phyloP scores from a whole-genome alignment of 1,140 invertebrate species.

The Drosophila nebulosa region DNA sequence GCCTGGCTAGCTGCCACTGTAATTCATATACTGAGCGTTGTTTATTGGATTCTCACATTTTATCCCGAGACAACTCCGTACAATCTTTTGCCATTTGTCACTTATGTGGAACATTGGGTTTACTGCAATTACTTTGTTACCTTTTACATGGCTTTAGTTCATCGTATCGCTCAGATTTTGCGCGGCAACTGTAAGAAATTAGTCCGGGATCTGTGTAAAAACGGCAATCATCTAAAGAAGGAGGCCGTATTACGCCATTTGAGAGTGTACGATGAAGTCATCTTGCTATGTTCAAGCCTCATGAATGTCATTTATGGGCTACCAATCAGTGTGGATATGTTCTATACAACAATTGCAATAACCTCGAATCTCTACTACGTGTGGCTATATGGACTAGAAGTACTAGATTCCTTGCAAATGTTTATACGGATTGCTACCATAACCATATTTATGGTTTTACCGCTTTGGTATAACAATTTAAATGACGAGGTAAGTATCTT shows the following conservation, averaged over 20 bases:
- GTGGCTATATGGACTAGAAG: not conserved
- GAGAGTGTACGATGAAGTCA: not conserved
- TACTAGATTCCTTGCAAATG: not conserved
- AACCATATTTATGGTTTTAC: not conserved
- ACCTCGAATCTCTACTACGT: not conserved
- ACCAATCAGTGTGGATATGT: slow-evolving; percentile 1
- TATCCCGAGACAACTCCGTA: not conserved
- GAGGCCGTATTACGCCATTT: not conserved
- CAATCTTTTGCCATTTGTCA: not conserved
- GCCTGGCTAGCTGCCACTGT: not conserved
- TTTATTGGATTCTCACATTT: not conserved
- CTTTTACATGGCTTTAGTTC: not conserved
- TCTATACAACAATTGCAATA: not conserved
- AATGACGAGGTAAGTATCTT: not conserved
- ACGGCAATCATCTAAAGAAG: not conserved
- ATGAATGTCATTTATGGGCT: not conserved
- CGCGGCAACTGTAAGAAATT: not conserved
- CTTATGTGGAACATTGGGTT: not conserved
- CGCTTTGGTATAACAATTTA: not conserved
- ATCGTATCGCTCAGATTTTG: not conserved
- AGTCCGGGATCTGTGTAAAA: not conserved
- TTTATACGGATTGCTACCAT: not conserved
- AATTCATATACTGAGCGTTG: not conserved
- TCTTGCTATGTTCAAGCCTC: not conserved
- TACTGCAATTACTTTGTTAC: not conserved